Base-by-base conservation (phyloP, 2,113 vertebrate genomes). In the Coreoperca whiteheadi region DNA sequence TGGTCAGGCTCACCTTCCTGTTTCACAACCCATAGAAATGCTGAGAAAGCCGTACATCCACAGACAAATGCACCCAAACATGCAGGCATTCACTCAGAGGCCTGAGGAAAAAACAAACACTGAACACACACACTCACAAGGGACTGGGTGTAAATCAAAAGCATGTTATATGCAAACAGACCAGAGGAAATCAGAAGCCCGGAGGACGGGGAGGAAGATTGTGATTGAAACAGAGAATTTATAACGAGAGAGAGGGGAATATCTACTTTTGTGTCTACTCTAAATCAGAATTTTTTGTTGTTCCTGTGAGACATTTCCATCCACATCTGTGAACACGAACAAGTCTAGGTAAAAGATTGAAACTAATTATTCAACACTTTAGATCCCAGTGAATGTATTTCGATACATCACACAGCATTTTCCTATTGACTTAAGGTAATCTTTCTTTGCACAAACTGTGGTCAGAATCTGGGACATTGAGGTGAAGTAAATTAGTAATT, bases 101-200 rank as follows among this genome's bases (percentile, higher is more conserved):
- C 90, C 12, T 2, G 59, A 57, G 76, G 70, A 72, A 81, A 56
- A 83, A 77, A 84, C 68, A 83, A 89, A 88, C 48, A 81, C 34
- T 21, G 65, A 77, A 73, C 30, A 69, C 67, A 79, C 41, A 56
- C 18, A 68, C 34, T 48, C 87, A 78, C 81, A 59, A 9, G 85
- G 74, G 87, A 86, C 74, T 73, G 83, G 79, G 88, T 87, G 81
- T 90, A 86, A 87, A 93, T 84, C 87, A 80, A 88, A 89, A 83
- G 81, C 83, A 85, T 74, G 75, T 67, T 85, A 30, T 59, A 84
- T 86, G 83, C 85, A 90, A 91, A 87, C 80, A 86, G 81, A 83
- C 60, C 66, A 66, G 61, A 74, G 87, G 74, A 85, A 78, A 73
- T 87, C 74, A 87, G 87, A 77, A 81, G 83, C 81, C 88, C 80